Conservation (phyloP, 2,113 vertebrate genomes). For the Salvelinus fontinalis region DNA sequence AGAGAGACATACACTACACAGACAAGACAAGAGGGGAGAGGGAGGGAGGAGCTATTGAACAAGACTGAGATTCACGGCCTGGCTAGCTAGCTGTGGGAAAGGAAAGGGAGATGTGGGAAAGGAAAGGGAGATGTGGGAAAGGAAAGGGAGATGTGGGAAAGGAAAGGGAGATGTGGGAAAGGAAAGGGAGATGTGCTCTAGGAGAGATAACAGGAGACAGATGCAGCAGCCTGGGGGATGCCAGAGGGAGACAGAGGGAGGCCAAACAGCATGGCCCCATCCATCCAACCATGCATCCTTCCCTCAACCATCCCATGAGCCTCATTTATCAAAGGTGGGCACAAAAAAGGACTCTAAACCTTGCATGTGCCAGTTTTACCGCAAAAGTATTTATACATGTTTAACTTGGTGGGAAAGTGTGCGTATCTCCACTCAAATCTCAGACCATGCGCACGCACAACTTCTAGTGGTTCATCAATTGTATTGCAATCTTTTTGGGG, state of each 20-base stretch:
- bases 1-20: not conserved
- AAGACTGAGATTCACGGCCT: slow-evolving; percentile 8
- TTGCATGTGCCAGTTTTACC: too few relatives aligned
- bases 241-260: slow-evolving; percentile 12
- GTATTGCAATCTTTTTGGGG: too few relatives aligned
- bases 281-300: not conserved
- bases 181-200: slow-evolving; percentile 29
- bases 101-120: too few relatives aligned
- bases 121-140: slow-evolving; percentile 8
- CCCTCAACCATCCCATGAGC: too few relatives aligned
- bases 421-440: too few relatives aligned
- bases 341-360: too few relatives aligned
- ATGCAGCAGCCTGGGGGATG: slow-evolving; percentile 6
- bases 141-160: slow-evolving; percentile 10
- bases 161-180: too few relatives aligned
- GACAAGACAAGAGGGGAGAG: not conserved
- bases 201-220: slow-evolving; percentile 34
- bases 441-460: too few relatives aligned
- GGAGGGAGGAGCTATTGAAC: not conserved
- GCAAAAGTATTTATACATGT: too few relatives aligned
- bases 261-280: slow-evolving; percentile 24
- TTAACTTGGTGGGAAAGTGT: too few relatives aligned
- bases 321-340: too few relatives aligned
- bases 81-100: not conserved
- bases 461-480: too few relatives aligned